Evolutionary conservation across 2,113 vertebrate genomes (phyloP).

Genomic region (Nibea albiflora): DNA sequence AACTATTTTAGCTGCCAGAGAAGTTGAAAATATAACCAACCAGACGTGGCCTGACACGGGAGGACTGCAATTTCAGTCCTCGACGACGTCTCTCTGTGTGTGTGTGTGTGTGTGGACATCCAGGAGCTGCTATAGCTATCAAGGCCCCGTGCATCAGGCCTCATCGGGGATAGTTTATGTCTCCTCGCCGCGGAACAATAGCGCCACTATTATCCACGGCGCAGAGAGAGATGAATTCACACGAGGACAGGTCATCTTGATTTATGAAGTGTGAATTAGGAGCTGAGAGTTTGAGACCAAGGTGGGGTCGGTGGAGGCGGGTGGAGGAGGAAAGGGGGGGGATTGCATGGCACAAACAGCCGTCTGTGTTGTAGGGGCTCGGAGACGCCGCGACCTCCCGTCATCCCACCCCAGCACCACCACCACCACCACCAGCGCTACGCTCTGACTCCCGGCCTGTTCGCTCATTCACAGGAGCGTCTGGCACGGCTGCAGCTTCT

Average conservation of each 20-base stretch:
- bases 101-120: conserved; percentile 6
- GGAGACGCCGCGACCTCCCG: conserved; percentile 68
- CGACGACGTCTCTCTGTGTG: background rate
- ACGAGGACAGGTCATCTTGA: conserved; percentile 78
- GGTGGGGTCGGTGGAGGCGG: conserved; percentile 56
- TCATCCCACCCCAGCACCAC: conserved; percentile 10
- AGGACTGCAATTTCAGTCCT: conserved; percentile 29
- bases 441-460: conserved; percentile 58
- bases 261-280: conserved; percentile 84
- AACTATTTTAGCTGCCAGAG: conserved; percentile 68
- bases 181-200: conserved; percentile 66
- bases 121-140: conserved; percentile 51
- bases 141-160: background rate
- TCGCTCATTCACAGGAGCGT: conserved; percentile 48
- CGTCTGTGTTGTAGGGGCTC: conserved; percentile 75
- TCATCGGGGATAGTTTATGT: conserved; percentile 32
- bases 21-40: conserved; percentile 55
- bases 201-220: conserved; percentile 67
- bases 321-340: conserved; percentile 26
- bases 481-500: conserved; percentile 26
- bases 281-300: conserved; percentile 76
- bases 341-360: conserved; percentile 72
- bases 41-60: conserved; percentile 60
- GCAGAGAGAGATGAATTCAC: conserved; percentile 69
- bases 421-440: conserved; percentile 6